Base-by-base conservation (phyloP, 2,113 vertebrate species). In the Phylloscopus whistleri region DNA sequence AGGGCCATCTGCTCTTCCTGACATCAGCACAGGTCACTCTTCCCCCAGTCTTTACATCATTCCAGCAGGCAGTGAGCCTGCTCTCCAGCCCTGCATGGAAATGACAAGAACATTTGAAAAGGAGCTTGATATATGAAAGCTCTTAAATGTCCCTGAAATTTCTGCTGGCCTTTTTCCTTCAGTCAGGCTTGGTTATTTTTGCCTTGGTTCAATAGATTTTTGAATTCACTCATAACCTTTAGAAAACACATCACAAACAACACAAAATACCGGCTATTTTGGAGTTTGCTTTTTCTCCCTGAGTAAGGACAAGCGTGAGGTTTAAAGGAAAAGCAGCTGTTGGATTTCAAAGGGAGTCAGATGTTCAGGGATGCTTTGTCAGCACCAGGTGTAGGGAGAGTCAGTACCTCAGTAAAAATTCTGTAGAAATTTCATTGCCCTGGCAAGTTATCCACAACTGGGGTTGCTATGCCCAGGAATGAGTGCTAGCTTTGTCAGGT, bases 41-140 rank as follows among this genome's bases (percentile, higher is more conserved):
- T 85, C 5, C n/a, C 30, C 10, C 1, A 2, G 3, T 13, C n/a
- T 26, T 56, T 3, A 9, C 2, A 1, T 56, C n/a, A 44, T 35
- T 66, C 46, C 33, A 28, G 52, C 63, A 28, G 30, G 39, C n/a
- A 51, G 28, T 2, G 19, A 80, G 43, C 23, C 52, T 84, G 33
- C 41, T 58, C 88, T 77, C 14, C 64, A 77, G 49, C 13, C 35
- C 18, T 5, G 0, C 16, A 4, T 10, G 35, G 76, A 53, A 77
- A 82, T 31, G 39, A 55, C 0, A 6, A 78, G 22, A 35, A 39
- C 11, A 3, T 74, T 69, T 69, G 39, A 35, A 86, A 60, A 79
- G 19, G 12, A 62, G 9, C 2, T 8, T 43, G 17, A 48, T 18
- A 10, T 7, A 37, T 14, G 22, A 55, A 72, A 64, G 55, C 14